Percentiles rank a stretch among this genome's conserved stretches.
Conservation (phyloP, 2,888 invertebrate species). For the Falcaria lacertinaria region DNA sequence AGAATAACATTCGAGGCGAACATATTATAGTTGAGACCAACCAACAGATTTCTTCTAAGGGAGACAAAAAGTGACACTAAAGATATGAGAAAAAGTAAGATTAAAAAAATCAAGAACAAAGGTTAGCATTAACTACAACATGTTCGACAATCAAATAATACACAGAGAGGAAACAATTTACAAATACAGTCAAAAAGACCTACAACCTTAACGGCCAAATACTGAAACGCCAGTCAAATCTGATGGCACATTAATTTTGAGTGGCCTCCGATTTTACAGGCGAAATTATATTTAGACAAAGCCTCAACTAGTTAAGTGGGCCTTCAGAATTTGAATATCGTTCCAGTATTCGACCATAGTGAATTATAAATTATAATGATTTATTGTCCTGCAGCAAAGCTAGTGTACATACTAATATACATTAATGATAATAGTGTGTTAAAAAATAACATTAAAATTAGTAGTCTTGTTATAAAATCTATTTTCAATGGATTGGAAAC, state of each 20-base stretch:
- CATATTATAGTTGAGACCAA: slow-evolving; percentile 16
- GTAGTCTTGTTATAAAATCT: slow-evolving; percentile 54
- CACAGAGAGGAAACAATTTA: slow-evolving; percentile 36
- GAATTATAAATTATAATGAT: slow-evolving; percentile 47
- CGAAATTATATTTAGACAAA: too few relatives aligned
- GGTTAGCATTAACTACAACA: slow-evolving; percentile 33
- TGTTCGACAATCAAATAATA: slow-evolving; percentile 31
- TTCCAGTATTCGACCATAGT: too few relatives aligned
- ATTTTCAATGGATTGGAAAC: slow-evolving; percentile 17
- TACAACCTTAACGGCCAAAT: slow-evolving; percentile 49
- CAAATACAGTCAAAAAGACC: slow-evolving; percentile 18
- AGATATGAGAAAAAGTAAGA: too few relatives aligned
- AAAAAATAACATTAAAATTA: slow-evolving; percentile 39
- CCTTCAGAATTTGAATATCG: too few relatives aligned
- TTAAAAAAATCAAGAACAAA: too few relatives aligned
- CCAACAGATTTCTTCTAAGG: neutral
- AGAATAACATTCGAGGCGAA: slow-evolving; percentile 1
- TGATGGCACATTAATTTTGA: too few relatives aligned
- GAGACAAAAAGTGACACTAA: neutral
- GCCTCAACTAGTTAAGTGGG: too few relatives aligned
- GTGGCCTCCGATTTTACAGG: too few relatives aligned
- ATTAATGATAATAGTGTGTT: too few relatives aligned
- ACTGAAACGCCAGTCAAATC: too few relatives aligned
- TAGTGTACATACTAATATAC: slow-evolving; percentile 38
- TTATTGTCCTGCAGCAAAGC: slow-evolving; percentile 68